Evolutionary conservation across 2,113 vertebrate species (phyloP), one percentile per base, ranked within the genome.

Genomic region (Chunga burmeisteri): DNA sequence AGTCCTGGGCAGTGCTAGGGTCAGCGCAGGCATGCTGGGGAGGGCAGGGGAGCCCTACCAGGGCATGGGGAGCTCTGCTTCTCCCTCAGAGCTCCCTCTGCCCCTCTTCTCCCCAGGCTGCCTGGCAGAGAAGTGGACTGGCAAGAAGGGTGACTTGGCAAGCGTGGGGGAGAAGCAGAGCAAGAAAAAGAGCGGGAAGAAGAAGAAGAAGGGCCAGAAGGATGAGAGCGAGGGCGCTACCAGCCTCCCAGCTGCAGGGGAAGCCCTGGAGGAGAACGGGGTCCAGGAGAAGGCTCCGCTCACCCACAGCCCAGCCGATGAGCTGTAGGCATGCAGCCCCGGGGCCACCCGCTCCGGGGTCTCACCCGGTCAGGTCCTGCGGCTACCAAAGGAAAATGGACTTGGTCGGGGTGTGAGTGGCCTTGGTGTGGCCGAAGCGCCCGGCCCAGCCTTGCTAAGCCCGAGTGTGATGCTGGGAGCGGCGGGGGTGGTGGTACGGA

Each of bases 91-190:
- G 7, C 2, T 5, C 8, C 5, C 13, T 49, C n/a, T 90, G 5
- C 68, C 49, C 14, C 13, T 65, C 49, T 73, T 25, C 56, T 61
- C 44, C 42, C 16, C 87, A 98, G 98, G 98, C 94, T 98, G 98
- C 94, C 96, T 98, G 86, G 68, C 95, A 25, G 98, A 98, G 86
- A 91, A 91, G 27, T 99, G 99, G 99, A 70, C 53, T 0, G 98
- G 96, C 95, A 99, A 98, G 98, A 99, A 99, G 91, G 99, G 99
- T 8, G 99, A 99, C 88, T 85, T 86, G 18, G 99, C 98, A 0
- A 96, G 98, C 1, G 20, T 79, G 1, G 95, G 97, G 4, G 98
- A 98, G 80, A 99, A 99, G 94, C 98, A 98, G 77, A 97, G 98
- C 52, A 98, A 98, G 95, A 98, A 98, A 93, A 99, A 98, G 96